Conservation (phyloP, 2,888 invertebrate species). For the Dioctria linearis region DNA sequence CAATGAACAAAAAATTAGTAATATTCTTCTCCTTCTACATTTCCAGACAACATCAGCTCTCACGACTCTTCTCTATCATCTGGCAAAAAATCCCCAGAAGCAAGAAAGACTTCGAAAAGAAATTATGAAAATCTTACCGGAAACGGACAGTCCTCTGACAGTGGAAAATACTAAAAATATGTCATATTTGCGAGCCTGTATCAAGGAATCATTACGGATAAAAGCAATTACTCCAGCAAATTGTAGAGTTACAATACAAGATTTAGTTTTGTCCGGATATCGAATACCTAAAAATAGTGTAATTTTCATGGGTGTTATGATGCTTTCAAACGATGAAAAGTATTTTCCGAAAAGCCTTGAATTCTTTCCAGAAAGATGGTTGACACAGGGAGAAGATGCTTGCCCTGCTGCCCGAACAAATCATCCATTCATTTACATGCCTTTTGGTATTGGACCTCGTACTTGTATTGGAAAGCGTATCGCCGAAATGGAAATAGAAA, state of each 20-base stretch:
- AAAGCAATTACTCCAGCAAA: conserved; percentile 75
- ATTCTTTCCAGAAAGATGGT: conserved; percentile 85
- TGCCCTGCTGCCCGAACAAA: conserved; percentile 57
- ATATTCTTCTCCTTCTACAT: conserved; percentile 56
- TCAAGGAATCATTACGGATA: conserved; percentile 79
- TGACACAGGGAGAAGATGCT: conserved; percentile 64
- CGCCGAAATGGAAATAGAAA: conserved; percentile 81
- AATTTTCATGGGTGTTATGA: conserved; percentile 80
- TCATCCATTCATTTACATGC: conserved; percentile 70
- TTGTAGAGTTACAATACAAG: conserved; percentile 73
- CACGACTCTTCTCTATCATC: conserved; percentile 73
- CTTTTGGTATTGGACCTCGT: conserved; percentile 81
- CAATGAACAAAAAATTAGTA: background rate
- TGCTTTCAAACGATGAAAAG: conserved; percentile 72
- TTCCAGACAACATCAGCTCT: conserved; percentile 70
- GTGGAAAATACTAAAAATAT: conserved; percentile 70
- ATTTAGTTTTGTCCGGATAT: conserved; percentile 76
- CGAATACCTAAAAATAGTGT: conserved; percentile 73
- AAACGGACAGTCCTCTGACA: conserved; percentile 67
- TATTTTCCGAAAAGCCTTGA: conserved; percentile 77
- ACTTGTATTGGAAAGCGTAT: conserved; percentile 82
- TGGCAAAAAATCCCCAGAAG: conserved; percentile 76
- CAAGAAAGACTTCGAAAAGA: conserved; percentile 77
- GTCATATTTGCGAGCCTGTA: conserved; percentile 78
- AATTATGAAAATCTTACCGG: conserved; percentile 69